These are phyloP conservation scores for Pristionchus japonicus DNA, from an alignment of 2,888 invertebrate genomes.

Conservation along the genomic window DNA sequence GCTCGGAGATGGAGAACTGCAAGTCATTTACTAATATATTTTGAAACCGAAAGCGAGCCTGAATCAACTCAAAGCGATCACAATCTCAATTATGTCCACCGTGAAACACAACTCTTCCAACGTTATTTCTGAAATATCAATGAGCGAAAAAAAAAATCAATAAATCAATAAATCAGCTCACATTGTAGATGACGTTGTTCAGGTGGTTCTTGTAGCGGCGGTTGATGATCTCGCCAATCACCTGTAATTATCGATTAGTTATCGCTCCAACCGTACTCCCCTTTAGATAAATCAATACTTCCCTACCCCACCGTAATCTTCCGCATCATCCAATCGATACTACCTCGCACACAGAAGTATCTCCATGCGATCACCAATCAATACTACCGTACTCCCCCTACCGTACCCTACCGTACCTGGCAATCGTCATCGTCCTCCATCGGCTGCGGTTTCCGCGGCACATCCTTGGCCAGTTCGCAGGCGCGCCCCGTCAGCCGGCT, in stretches of 20 bases:
- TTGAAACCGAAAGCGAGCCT: too few species aligned
- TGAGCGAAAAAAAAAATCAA: background rate
- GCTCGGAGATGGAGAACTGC: conserved; percentile 62
- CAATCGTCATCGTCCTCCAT: background rate
- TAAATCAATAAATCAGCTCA: conserved; percentile 47
- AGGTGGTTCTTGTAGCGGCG: conserved; percentile 63
- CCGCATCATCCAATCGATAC: too few species aligned
- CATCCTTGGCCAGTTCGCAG: background rate
- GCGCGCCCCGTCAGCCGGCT: background rate
- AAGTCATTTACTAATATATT: too few species aligned
- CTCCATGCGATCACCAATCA: background rate
- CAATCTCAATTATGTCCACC: background rate
- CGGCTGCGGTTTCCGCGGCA: background rate
- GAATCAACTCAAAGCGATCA: too few species aligned
- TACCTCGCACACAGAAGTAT: too few species aligned
- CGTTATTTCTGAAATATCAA: background rate
- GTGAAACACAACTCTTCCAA: background rate
- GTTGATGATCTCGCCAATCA: conserved; percentile 47
- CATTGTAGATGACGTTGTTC: conserved; percentile 64
- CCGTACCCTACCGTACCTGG: conserved; percentile 27
- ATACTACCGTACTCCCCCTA: background rate
- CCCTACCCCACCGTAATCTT: background rate
- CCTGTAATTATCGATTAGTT: conserved; percentile 11
- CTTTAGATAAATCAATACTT: background rate
- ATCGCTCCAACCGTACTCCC: background rate